Conservation (phyloP, 2,113 vertebrate species). For the Agapornis roseicollis region DNA sequence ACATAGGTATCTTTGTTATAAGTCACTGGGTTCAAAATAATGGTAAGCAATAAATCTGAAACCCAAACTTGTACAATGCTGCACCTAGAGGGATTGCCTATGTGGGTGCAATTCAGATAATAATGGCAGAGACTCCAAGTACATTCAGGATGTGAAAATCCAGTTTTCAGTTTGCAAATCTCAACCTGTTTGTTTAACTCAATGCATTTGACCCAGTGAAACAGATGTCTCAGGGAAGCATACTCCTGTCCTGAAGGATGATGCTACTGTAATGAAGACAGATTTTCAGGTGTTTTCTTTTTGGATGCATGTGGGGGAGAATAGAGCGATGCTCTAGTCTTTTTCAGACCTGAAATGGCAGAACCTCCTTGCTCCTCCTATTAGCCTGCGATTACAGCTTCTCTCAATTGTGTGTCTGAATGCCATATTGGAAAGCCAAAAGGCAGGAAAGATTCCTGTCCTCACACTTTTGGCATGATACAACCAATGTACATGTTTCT, state of each 20-base stretch:
- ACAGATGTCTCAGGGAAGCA: neutral
- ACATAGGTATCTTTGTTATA: neutral
- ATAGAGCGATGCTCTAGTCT: neutral
- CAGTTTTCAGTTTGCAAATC: neutral
- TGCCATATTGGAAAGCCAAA: neutral
- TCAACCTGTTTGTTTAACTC: neutral
- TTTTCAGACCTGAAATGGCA: neutral
- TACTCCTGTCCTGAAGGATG: neutral
- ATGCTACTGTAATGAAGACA: neutral
- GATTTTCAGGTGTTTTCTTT: neutral
- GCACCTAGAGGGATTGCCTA: neutral
- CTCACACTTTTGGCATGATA: neutral
- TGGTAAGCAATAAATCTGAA: constrained; percentile 32
- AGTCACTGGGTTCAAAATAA: neutral
- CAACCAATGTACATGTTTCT: neutral
- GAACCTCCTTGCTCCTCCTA: neutral
- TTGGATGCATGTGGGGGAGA: rapidly evolving
- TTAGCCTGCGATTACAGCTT: neutral
- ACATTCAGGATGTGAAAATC: neutral
- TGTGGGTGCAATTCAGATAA: neutral
- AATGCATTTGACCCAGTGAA: neutral
- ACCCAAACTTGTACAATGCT: neutral
- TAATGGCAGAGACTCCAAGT: neutral
- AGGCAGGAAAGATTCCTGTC: neutral
- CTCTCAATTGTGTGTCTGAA: neutral